Conservation (phyloP, 37 sponge, comb jelly and placozoan species). For the Halichondria panicea region DNA sequence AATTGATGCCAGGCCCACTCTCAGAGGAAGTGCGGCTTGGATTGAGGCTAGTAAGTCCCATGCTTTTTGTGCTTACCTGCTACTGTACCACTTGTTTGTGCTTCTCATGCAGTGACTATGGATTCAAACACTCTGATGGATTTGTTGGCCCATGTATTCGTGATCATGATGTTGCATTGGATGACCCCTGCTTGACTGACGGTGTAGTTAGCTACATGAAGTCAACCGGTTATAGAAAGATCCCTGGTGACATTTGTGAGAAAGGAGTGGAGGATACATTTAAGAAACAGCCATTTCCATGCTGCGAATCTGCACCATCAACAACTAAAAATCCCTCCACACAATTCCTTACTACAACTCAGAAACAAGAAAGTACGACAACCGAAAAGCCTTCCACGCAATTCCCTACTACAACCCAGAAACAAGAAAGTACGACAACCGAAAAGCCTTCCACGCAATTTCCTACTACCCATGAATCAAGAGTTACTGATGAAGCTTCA, state of each 20-base stretch:
- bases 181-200: not conserved
- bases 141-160: slow-evolving; percentile 46
- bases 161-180: slow-evolving; percentile 21
- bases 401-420: too few relatives aligned
- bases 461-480: too few relatives aligned
- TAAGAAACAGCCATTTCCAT: slow-evolving; percentile 4
- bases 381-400: not conserved
- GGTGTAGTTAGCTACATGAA: not conserved
- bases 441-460: not conserved
- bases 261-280: slow-evolving; percentile 37
- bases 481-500: not conserved
- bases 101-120: slow-evolving; percentile 54
- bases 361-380: too few relatives aligned
- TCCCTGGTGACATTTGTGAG: slow-evolving; percentile 70
- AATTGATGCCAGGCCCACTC: too few relatives aligned
- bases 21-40: too few relatives aligned
- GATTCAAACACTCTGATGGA: slow-evolving; percentile 39
- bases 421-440: too few relatives aligned
- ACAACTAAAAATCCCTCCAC: too few relatives aligned
- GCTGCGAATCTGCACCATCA: slow-evolving; percentile 1
- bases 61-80: slow-evolving; percentile 4
- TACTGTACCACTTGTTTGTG: not conserved
- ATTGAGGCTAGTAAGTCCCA: slow-evolving; percentile 89
- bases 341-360: too few relatives aligned
- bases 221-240: slow-evolving; percentile 59